These are phyloP conservation scores for Scortum barcoo DNA, from an alignment of 2,113 vertebrate species.

Conservation along the genomic window DNA sequence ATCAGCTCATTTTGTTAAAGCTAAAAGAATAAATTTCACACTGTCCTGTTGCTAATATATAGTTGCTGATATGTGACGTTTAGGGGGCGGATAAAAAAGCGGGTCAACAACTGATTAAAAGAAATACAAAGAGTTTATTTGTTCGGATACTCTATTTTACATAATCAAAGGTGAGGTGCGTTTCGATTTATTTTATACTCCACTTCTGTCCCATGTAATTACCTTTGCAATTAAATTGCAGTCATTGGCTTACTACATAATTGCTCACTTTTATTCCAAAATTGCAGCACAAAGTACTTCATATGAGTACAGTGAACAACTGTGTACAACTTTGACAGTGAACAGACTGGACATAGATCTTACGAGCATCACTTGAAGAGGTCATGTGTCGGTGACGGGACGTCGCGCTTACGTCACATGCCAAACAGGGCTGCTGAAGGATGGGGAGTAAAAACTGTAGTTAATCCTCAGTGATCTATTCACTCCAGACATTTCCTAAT, in stretches of 20 bases:
- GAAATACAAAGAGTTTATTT: not conserved
- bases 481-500: not conserved
- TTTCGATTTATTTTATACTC: not conserved
- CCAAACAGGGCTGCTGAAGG: constrained; percentile 43
- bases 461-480: constrained; percentile 2
- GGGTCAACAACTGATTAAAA: not conserved
- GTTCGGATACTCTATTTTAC: not conserved
- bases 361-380: constrained; percentile 49
- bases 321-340: not conserved
- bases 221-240: not conserved
- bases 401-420: constrained; percentile 76
- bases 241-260: not conserved
- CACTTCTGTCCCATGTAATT: not conserved
- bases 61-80: constrained; percentile 46
- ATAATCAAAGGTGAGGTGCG: not conserved
- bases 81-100: constrained; percentile 33
- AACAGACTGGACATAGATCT: not conserved
- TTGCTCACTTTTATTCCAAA: not conserved
- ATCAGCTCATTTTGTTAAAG: not conserved
- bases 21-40: not conserved
- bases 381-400: constrained; percentile 69
- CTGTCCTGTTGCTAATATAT: constrained; percentile 2
- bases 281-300: not conserved
- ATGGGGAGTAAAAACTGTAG: constrained; percentile 4
- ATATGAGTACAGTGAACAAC: too few relatives aligned